Percentiles rank a stretch among this genome's conserved stretches.
phyloP scores from a whole-genome alignment of 2,797 vertebrate species.

The Odontamblyopus lacepedii region DNA sequence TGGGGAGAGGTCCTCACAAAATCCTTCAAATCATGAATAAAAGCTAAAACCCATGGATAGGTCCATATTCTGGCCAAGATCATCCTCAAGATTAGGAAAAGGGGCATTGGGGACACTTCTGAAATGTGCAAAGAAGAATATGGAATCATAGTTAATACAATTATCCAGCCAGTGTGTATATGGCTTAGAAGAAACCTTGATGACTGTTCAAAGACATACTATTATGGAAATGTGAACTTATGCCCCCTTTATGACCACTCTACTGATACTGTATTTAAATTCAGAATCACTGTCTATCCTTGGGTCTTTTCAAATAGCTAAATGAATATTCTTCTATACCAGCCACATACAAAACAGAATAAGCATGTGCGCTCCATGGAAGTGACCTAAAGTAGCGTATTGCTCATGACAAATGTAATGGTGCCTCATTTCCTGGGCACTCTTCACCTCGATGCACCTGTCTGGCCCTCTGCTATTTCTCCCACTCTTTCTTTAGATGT shows the following conservation, averaged over 20 bases:
- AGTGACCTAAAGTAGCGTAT: conserved; percentile 55
- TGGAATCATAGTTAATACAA: no score
- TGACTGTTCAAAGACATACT: no score
- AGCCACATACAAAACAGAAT: conserved; percentile 18
- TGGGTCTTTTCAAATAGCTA: neutral
- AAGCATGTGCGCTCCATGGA: conserved; percentile 31
- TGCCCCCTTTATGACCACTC: neutral
- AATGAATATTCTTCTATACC: neutral
- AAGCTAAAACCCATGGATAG: no score
- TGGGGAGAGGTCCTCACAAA: no score
- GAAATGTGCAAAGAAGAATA: no score
- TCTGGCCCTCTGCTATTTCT: conserved; percentile 46
- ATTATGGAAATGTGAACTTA: neutral
- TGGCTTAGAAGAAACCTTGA: no score
- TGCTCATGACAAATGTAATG: conserved; percentile 67
- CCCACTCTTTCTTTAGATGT: conserved; percentile 25
- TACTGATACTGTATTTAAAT: neutral
- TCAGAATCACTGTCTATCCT: neutral
- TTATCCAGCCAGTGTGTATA: no score
- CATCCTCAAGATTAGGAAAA: no score
- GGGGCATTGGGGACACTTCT: no score
- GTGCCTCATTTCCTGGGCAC: conserved; percentile 55
- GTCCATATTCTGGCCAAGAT: no score
- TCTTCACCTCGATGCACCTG: conserved; percentile 65
- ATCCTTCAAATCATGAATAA: no score